Percentiles rank a stretch among this genome's conserved stretches.
These are phyloP conservation scores for Steinernema feltiae DNA, from an alignment of 1,140 invertebrate genomes.

Conservation along the genomic window DNA sequence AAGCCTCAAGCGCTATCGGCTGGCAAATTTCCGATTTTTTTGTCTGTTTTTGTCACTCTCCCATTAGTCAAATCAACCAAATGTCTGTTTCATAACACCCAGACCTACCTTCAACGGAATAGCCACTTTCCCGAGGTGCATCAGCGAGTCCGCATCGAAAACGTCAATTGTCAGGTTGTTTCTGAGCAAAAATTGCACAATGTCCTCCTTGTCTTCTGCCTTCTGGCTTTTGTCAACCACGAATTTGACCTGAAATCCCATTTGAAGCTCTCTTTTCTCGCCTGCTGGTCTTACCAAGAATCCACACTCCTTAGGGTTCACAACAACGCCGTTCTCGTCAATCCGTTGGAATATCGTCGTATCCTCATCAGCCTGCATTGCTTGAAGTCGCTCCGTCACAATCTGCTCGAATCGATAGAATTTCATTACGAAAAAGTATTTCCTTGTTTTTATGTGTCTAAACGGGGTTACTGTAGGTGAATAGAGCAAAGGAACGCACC, in stretches of 20 bases:
- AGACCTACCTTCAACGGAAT: background rate
- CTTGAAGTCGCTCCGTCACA: background rate
- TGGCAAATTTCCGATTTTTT: no score
- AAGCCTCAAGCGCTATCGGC: no score
- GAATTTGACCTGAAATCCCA: background rate
- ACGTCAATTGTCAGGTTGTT: background rate
- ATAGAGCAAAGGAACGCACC: background rate
- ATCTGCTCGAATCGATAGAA: background rate
- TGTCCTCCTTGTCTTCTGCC: background rate
- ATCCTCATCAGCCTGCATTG: background rate
- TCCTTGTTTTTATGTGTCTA: background rate
- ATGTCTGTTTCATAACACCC: no score
- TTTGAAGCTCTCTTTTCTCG: no score
- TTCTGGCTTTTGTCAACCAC: background rate
- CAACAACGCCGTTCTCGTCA: background rate
- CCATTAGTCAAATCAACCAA: no score
- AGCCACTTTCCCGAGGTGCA: background rate
- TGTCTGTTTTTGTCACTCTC: no score
- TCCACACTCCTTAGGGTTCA: background rate
- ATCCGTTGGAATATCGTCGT: background rate
- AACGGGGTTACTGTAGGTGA: background rate
- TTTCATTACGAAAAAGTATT: background rate
- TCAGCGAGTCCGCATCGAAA: background rate
- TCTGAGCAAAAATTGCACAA: background rate
- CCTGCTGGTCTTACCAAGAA: background rate